Evolutionary conservation across 2,888 invertebrate genomes (phyloP).

Genomic region (Spisula subtruncata): DNA sequence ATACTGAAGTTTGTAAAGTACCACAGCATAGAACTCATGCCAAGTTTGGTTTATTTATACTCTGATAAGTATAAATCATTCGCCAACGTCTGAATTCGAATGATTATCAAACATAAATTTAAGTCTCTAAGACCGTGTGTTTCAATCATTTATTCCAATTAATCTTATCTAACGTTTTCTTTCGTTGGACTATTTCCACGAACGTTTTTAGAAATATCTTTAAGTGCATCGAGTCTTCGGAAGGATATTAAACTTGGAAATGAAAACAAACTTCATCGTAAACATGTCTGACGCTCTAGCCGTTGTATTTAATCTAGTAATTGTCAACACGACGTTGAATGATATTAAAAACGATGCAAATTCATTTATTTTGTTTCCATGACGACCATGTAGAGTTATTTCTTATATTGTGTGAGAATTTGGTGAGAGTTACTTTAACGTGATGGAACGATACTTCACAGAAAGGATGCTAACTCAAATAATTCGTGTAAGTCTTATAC

Average conservation of each 20-base stretch:
- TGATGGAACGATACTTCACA: not conserved
- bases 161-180: not conserved
- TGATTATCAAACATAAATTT: not conserved
- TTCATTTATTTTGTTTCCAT: not conserved
- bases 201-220: not conserved
- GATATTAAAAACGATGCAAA: not conserved
- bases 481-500: not conserved
- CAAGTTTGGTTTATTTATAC: not conserved
- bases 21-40: not conserved
- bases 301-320: not conserved
- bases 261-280: not conserved
- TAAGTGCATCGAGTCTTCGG: not conserved
- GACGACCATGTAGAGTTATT: not conserved
- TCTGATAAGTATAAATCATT: not conserved
- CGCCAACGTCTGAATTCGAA: not conserved
- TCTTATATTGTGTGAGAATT: not conserved
- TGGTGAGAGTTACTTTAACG: not conserved
- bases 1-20: not conserved
- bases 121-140: not conserved
- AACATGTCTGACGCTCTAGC: not conserved
- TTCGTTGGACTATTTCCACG: not conserved
- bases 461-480: conserved; percentile 9
- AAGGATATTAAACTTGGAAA: not conserved
- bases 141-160: not conserved
- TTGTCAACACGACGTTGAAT: not conserved